These are phyloP conservation scores for Fistularia commersonii DNA, from an alignment of 2,797 vertebrate species.

Conservation along the genomic window DNA sequence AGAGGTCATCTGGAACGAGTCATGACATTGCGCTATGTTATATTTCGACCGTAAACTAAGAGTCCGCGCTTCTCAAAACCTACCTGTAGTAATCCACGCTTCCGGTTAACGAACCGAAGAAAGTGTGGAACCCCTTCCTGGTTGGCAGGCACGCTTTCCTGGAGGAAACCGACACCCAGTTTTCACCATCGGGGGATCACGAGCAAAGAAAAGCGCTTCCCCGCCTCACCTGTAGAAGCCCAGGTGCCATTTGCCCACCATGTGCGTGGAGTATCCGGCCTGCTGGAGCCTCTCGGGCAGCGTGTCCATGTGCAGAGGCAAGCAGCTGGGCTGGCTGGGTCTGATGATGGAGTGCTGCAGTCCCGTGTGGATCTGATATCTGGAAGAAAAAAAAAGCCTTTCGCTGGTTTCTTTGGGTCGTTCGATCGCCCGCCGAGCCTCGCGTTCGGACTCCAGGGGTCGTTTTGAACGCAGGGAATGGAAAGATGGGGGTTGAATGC, in stretches of 20 bases:
- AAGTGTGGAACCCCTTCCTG: constrained; percentile 89
- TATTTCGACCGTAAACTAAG: no score
- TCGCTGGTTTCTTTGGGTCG: not conserved
- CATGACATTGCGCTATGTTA: no score
- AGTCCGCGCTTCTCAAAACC: no score
- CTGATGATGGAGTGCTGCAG: constrained; percentile 97
- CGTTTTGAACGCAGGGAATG: no score
- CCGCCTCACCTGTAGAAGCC: constrained; percentile 88
- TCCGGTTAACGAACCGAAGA: constrained; percentile 92
- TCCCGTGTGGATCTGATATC: constrained; percentile 98
- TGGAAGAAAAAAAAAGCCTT: constrained; percentile 37
- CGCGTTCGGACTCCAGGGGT: no score
- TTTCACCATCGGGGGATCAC: not conserved
- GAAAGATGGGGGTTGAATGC: no score
- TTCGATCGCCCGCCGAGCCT: no score
- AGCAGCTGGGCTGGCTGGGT: constrained; percentile 91
- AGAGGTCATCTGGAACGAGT: no score
- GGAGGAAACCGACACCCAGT: not conserved
- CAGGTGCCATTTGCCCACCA: constrained; percentile 98
- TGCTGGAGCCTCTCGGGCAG: constrained; percentile 91
- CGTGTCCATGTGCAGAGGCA: constrained; percentile 86
- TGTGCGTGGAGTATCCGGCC: constrained; percentile 89
- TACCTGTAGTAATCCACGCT: constrained; percentile 92
- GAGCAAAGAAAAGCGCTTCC: not conserved
- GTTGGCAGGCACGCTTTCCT: constrained; percentile 86